These are phyloP conservation scores for Elephantulus edwardii DNA, from an alignment of 2,113 vertebrate species.

Conservation along the genomic window DNA sequence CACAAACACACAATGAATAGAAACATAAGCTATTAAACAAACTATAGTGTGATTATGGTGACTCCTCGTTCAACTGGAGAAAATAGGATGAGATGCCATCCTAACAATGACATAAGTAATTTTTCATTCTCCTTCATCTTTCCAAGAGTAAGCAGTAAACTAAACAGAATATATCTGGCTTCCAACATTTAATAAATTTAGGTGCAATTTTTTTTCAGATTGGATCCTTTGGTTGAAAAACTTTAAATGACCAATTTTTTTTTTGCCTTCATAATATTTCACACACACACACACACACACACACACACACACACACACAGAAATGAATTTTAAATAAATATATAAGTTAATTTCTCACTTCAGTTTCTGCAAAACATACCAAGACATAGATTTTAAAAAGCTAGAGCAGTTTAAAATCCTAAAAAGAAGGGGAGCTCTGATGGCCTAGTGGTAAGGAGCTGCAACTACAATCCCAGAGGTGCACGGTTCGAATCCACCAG, in stretches of 20 bases:
- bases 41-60: not conserved
- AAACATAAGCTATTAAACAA: not conserved
- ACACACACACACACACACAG: not conserved
- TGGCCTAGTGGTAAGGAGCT: too few relatives aligned
- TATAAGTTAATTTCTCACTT: slow-evolving; percentile 48
- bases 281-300: not conserved
- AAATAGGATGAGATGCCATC: not conserved
- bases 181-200: not conserved
- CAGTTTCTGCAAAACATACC: slow-evolving; percentile 41
- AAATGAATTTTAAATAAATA: slow-evolving; percentile 52
- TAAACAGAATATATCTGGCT: not conserved
- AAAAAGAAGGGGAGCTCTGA: too few relatives aligned
- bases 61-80: not conserved
- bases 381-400: slow-evolving; percentile 55
- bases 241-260: not conserved
- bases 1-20: not conserved
- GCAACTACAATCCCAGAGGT: too few relatives aligned
- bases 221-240: not conserved
- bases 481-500: too few relatives aligned
- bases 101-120: not conserved
- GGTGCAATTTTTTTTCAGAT: not conserved
- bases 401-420: slow-evolving; percentile 34
- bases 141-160: not conserved
- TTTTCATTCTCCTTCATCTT: not conserved
- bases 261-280: slow-evolving; percentile 25